A percentile compares a stretch with the other conserved stretches of the same genome.
Evolutionary conservation across 2,797 vertebrate species (phyloP).

Genomic region (Selene dorsalis): DNA sequence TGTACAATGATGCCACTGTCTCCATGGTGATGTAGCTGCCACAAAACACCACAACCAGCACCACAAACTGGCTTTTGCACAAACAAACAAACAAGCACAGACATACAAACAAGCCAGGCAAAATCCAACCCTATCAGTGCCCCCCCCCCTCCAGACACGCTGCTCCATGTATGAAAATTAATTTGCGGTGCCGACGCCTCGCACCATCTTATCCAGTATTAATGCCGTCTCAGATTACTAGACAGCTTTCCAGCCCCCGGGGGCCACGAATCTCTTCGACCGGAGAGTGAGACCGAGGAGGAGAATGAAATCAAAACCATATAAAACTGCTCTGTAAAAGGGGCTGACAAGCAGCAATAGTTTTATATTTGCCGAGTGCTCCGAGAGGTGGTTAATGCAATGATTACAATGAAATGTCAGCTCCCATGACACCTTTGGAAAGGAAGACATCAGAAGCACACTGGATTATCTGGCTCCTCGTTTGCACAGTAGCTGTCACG

Average conservation of each 20-base stretch:
- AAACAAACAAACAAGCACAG: slow-evolving; percentile 27
- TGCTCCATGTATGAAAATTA: slow-evolving; percentile 68
- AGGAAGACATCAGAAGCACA: slow-evolving; percentile 31
- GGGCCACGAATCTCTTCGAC: slow-evolving; percentile 48
- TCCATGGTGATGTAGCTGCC: slow-evolving; percentile 80
- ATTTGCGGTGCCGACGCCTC: slow-evolving; percentile 65
- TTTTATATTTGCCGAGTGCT: slow-evolving; percentile 58
- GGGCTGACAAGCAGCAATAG: slow-evolving; percentile 56
- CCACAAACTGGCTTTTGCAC: slow-evolving; percentile 24
- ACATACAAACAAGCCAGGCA: slow-evolving; percentile 26
- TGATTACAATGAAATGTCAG: slow-evolving; percentile 63
- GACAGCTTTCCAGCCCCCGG: slow-evolving; percentile 56
- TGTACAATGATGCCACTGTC: slow-evolving; percentile 68
- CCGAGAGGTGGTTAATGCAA: slow-evolving; percentile 46
- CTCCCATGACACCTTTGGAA: slow-evolving; percentile 25
- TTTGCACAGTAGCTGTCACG: neutral
- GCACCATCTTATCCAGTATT: slow-evolving; percentile 75
- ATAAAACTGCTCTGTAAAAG: slow-evolving; percentile 59
- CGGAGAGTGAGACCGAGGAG: slow-evolving; percentile 38
- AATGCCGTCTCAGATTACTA: slow-evolving; percentile 77
- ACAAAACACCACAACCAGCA: slow-evolving; percentile 47
- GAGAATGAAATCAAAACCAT: slow-evolving; percentile 37
- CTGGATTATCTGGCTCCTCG: neutral
- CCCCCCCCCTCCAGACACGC: neutral
- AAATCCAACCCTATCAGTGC: slow-evolving; percentile 49